Evolutionary conservation across 2,797 vertebrate species (phyloP), one percentile per base, ranked within the genome.

Genomic region (Decapterus maruadsi): DNA sequence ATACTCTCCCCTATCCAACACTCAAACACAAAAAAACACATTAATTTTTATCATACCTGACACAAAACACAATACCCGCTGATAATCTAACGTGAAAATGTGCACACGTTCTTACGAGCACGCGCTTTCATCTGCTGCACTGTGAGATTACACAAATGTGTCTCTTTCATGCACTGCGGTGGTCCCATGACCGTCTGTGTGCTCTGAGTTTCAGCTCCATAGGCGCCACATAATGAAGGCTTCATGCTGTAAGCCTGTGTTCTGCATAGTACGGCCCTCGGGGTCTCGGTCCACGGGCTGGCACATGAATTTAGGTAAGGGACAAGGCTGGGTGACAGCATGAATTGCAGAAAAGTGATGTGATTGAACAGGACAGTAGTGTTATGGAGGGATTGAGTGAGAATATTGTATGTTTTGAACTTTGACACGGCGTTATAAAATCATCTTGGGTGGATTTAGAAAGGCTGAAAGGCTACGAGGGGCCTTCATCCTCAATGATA

Each of bases 381-480:
- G 82, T 77, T 58, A 63, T 60, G 34, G 69, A 73, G 68, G 72
- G 80, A 84, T 26, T 54, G 67, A 81, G 77, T 50, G 60, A 77
- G 67, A 85, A 76, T 69, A 83, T 81, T 86, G 77, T 80, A 42
- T 58, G 54, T 85, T 87, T 81, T 88, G 69, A 91, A 82, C 89
- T 90, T 59, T 88, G 88, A 82, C 89, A 74, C 29, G 6, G 34
- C 9, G 65, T 71, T 83, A 84, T 83, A 75, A 73, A 87, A 80
- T 86, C 81, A 81, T 87, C 77, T 80, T 22, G 51, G 82, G 76
- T 72, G 75, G 80, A 84, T 85, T 87, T 82, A 77, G 53, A 81
- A 31, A 34, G 36, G 59, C 71, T 81, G 68, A 81, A 77, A 82
- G 79, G 87, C 78, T 67, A 67, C 34, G 45, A 29, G 22, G 69